These are phyloP conservation scores for Sebastes dallii DNA, from an alignment of 2,797 vertebrate genomes.

Conservation along the genomic window DNA sequence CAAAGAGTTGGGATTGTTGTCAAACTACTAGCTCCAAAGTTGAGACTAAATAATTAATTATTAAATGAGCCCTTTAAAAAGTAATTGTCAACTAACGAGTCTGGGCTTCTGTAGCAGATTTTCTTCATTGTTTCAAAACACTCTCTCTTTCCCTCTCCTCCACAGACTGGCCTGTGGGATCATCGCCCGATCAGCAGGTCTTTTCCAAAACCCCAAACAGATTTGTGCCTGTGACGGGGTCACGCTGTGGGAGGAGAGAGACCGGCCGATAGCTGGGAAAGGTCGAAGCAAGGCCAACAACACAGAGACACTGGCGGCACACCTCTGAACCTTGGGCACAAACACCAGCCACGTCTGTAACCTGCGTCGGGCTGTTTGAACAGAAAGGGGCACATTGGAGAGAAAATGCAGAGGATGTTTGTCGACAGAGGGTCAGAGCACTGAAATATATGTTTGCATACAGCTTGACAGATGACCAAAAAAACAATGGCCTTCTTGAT, in stretches of 20 bases:
- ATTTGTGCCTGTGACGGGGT: conserved; percentile 92
- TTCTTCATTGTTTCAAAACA: too few relatives aligned
- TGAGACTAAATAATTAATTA: not conserved
- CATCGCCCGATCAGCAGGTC: conserved; percentile 90
- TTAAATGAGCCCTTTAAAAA: not conserved
- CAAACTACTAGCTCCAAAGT: too few relatives aligned
- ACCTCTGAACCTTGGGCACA: conserved; percentile 77
- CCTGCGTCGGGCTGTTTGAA: not conserved
- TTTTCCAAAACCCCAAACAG: conserved; percentile 92
- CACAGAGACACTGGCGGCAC: conserved; percentile 55
- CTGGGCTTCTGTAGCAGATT: not conserved
- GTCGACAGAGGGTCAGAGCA: not conserved
- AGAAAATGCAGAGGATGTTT: not conserved
- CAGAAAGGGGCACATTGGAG: not conserved
- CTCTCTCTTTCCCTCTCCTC: not conserved
- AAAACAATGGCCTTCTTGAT: not conserved
- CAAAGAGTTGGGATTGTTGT: not conserved
- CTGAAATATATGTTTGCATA: not conserved
- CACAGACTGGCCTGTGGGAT: conserved; percentile 91
- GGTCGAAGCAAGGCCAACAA: conserved; percentile 70
- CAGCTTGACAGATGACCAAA: conserved; percentile 14
- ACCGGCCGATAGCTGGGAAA: conserved; percentile 78
- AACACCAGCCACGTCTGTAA: not conserved
- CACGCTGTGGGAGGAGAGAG: conserved; percentile 93
- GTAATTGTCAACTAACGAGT: not conserved